Conservation (phyloP, 35 echinoderm and acorn worm species). For the Heliocidaris erythrogramma region DNA sequence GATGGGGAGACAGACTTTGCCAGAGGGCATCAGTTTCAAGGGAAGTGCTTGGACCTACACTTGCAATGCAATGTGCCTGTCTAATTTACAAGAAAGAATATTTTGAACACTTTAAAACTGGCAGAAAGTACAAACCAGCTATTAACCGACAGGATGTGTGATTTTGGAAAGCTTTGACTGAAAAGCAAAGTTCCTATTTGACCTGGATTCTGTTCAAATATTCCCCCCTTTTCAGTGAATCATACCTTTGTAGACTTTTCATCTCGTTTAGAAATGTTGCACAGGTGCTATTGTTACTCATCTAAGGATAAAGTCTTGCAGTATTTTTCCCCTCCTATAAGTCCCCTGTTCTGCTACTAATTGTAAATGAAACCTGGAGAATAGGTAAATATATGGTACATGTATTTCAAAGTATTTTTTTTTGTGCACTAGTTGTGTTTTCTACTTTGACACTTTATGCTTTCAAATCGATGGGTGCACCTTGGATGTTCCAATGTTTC, state of each 20-base stretch:
- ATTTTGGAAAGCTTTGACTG: background rate
- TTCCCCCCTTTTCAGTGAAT: background rate
- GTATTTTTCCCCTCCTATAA: background rate
- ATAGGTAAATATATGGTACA: background rate
- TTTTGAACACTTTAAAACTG: too few relatives aligned
- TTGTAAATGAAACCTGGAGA: background rate
- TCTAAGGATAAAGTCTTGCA: background rate
- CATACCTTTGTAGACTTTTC: background rate
- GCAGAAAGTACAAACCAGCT: background rate
- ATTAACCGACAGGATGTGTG: background rate
- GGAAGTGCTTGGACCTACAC: too few relatives aligned
- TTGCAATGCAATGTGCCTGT: too few relatives aligned
- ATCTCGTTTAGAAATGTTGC: background rate
- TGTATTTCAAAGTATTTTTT: too few relatives aligned
- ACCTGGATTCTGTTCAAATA: conserved; percentile 11
- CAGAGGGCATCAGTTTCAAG: too few relatives aligned
- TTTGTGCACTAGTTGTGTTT: too few relatives aligned
- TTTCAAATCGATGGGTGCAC: background rate
- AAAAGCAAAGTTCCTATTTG: background rate
- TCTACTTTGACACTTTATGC: background rate
- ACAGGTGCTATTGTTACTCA: background rate
- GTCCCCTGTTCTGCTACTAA: background rate
- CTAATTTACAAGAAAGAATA: too few relatives aligned
- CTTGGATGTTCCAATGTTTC: background rate
- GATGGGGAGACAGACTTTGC: too few relatives aligned